Conservation (phyloP, 2,113 vertebrate species). For the Anser brachyrhynchus region DNA sequence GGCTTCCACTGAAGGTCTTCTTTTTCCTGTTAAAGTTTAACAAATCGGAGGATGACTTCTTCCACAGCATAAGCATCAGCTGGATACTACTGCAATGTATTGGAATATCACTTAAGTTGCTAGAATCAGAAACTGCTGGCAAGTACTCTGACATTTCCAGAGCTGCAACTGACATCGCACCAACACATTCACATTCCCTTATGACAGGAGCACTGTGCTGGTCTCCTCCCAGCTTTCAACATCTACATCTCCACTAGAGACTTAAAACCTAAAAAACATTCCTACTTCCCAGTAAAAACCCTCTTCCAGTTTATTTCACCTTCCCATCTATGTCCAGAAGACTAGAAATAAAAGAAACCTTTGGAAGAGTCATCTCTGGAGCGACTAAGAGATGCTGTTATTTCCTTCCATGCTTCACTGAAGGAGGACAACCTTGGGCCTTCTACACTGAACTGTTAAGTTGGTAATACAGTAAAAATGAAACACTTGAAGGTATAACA, state of each 20-base stretch:
- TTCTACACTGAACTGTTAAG: not conserved
- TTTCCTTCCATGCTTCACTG: not conserved
- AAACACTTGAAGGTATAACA: not conserved
- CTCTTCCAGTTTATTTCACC: not conserved
- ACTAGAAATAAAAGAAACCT: not conserved
- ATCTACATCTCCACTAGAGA: not conserved
- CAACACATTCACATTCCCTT: not conserved
- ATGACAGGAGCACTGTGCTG: not conserved
- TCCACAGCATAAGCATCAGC: slow-evolving; percentile 19
- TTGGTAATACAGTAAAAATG: not conserved
- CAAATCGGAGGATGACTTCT: not conserved
- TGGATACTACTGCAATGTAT: not conserved
- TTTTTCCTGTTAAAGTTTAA: not conserved
- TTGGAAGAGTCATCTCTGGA: not conserved
- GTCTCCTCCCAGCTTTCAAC: not conserved
- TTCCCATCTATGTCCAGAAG: not conserved
- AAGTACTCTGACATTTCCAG: not conserved
- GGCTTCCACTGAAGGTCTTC: not conserved
- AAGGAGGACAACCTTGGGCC: not conserved
- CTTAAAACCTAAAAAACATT: not conserved
- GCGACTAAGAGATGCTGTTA: not conserved
- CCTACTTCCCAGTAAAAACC: not conserved
- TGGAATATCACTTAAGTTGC: slow-evolving; percentile 32
- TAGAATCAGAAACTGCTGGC: slow-evolving; percentile 32
- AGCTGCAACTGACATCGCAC: not conserved